Conservation (phyloP, 2,113 vertebrate genomes). For the Poecilia latipinna region DNA sequence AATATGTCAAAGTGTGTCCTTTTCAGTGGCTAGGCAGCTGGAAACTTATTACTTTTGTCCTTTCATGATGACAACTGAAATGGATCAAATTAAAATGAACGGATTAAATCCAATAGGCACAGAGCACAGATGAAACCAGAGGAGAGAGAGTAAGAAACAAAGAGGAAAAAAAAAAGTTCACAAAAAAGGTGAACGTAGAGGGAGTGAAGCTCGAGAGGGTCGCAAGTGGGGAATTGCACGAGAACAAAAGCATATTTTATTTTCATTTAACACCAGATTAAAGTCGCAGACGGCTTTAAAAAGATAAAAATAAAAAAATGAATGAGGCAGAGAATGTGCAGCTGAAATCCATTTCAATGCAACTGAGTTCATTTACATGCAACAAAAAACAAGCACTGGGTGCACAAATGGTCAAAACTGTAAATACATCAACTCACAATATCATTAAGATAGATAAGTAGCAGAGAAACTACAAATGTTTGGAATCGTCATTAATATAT, state of each 20-base stretch:
- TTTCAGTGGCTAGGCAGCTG: conserved; percentile 3
- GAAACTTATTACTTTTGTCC: conserved; percentile 5
- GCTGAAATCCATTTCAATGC: too few species aligned
- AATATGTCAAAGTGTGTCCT: conserved; percentile 40
- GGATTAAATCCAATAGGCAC: background rate
- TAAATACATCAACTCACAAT: background rate
- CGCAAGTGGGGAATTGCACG: background rate
- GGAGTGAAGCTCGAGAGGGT: background rate
- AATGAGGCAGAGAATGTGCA: background rate
- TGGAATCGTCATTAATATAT: too few species aligned
- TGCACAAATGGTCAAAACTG: too few species aligned
- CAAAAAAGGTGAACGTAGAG: background rate
- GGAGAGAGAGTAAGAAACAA: background rate
- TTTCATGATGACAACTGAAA: background rate
- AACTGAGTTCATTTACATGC: background rate
- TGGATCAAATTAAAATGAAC: background rate
- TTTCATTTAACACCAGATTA: background rate
- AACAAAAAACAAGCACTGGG: background rate
- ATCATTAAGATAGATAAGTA: too few species aligned
- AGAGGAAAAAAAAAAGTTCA: background rate
- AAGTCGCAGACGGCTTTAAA: background rate
- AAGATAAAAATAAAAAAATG: background rate
- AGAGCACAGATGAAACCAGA: conserved; percentile 4
- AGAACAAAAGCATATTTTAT: background rate
- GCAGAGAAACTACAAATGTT: too few species aligned